Evolutionary conservation across 1,140 invertebrate genomes (phyloP).

Genomic region (Drosophila micromelanica): DNA sequence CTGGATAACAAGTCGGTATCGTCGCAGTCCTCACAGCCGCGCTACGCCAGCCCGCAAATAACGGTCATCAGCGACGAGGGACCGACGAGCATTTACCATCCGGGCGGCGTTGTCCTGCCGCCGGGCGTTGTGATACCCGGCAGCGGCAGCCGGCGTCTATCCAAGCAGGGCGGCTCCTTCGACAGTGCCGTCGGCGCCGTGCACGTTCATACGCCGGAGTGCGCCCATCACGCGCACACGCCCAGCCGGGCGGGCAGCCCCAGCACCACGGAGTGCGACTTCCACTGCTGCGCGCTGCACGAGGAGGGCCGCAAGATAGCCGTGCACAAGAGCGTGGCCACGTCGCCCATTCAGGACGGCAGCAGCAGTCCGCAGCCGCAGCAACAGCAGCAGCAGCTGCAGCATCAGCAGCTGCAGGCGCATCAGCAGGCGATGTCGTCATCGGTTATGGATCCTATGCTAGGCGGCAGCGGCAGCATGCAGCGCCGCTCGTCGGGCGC

Average conservation of each 20-base stretch:
- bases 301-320: conserved; percentile 95
- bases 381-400: conserved; percentile 88
- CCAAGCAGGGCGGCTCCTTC: conserved; percentile 90
- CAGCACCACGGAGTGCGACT: conserved; percentile 92
- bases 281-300: conserved; percentile 96
- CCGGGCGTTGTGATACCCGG: conserved; percentile 82
- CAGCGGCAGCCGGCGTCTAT: conserved; percentile 85
- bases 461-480: conserved; percentile 84
- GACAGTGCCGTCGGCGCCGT: conserved; percentile 88
- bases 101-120: conserved; percentile 78
- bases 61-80: conserved; percentile 96
- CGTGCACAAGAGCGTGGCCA: conserved; percentile 95
- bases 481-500: conserved; percentile 86
- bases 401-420: conserved; percentile 87
- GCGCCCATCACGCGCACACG: conserved; percentile 90
- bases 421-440: conserved; percentile 56
- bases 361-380: conserved; percentile 88
- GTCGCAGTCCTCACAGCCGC: conserved; percentile 85
- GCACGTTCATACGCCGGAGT: conserved; percentile 93
- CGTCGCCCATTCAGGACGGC: conserved; percentile 94
- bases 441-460: conserved; percentile 84
- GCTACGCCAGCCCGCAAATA: conserved; percentile 91
- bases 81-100: conserved; percentile 85
- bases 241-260: conserved; percentile 86
- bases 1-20: conserved; percentile 88